A percentile compares a stretch with the other conserved stretches of the same genome.
Evolutionary conservation across 2,113 vertebrate species (phyloP).

Genomic region (Cinclus cinclus): DNA sequence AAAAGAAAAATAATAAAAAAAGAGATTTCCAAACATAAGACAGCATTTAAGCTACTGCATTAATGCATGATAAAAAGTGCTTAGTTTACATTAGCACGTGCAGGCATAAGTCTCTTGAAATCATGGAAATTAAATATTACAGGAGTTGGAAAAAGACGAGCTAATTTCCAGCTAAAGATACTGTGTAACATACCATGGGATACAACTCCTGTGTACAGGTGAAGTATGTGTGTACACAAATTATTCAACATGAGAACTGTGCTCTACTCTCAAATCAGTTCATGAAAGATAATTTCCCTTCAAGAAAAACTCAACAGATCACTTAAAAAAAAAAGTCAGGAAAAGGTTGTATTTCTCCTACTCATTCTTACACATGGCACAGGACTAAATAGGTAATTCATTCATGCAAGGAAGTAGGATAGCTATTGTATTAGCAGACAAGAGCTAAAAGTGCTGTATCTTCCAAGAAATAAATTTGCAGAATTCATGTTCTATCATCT

Average conservation of each 20-base stretch:
- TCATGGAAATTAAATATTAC: constrained; percentile 33
- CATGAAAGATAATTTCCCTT: neutral
- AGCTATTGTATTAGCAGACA: neutral
- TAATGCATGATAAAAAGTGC: neutral
- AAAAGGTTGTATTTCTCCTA: neutral
- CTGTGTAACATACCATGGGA: neutral
- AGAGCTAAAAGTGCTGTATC: neutral
- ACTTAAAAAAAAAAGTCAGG: neutral
- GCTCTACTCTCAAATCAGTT: neutral
- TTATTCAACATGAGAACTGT: neutral
- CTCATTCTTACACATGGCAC: neutral
- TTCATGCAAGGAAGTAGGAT: neutral
- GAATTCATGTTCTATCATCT: neutral
- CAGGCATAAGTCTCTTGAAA: constrained; percentile 28
- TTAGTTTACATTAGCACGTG: constrained; percentile 24
- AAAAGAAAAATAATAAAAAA: constrained; percentile 43
- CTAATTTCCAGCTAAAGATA: constrained; percentile 22
- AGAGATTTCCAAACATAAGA: constrained; percentile 35
- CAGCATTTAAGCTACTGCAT: neutral
- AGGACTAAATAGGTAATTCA: neutral
- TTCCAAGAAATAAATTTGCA: neutral
- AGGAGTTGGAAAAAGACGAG: constrained; percentile 25
- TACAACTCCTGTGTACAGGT: neutral
- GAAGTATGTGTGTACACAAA: neutral
- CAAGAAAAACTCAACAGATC: neutral